Percentiles rank a stretch among this genome's conserved stretches.
These are phyloP conservation scores for Prionailurus viverrinus DNA, from an alignment of 2,113 vertebrate species.

Conservation along the genomic window DNA sequence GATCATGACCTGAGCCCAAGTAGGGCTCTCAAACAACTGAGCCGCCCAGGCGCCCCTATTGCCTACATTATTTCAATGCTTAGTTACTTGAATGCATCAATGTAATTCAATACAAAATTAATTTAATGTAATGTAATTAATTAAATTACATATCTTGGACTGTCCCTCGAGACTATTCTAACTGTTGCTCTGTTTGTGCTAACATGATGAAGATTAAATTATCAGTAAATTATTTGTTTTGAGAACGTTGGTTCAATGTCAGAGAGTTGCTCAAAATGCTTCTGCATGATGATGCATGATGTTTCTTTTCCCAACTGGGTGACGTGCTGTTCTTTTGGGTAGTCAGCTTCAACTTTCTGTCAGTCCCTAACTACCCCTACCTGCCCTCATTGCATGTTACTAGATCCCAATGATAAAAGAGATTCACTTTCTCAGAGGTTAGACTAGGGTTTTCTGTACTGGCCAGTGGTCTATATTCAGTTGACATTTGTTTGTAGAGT, in stretches of 20 bases:
- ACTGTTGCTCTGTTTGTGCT: background rate
- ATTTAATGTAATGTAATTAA: background rate
- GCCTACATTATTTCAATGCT: background rate
- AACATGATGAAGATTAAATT: background rate
- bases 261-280: slow-evolving; percentile 67
- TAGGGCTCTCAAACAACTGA: no score
- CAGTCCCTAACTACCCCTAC: slow-evolving; percentile 41
- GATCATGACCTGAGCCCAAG: no score
- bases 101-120: background rate
- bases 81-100: slow-evolving; percentile 1
- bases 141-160: background rate
- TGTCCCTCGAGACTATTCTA: background rate
- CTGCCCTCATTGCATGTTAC: slow-evolving; percentile 48
- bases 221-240: background rate
- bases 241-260: slow-evolving; percentile 43
- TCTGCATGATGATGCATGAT: slow-evolving; percentile 55
- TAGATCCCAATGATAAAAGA: slow-evolving; percentile 55
- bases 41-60: no score
- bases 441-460: slow-evolving; percentile 34
- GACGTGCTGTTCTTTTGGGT: slow-evolving; percentile 68
- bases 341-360: slow-evolving; percentile 60
- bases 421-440: slow-evolving; percentile 60
- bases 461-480: background rate
- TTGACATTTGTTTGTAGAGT: background rate
- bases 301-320: slow-evolving; percentile 72